Evolutionary conservation across 2,113 vertebrate species (phyloP), one percentile per base, ranked within the genome.

Genomic region (Cavia porcellus): DNA sequence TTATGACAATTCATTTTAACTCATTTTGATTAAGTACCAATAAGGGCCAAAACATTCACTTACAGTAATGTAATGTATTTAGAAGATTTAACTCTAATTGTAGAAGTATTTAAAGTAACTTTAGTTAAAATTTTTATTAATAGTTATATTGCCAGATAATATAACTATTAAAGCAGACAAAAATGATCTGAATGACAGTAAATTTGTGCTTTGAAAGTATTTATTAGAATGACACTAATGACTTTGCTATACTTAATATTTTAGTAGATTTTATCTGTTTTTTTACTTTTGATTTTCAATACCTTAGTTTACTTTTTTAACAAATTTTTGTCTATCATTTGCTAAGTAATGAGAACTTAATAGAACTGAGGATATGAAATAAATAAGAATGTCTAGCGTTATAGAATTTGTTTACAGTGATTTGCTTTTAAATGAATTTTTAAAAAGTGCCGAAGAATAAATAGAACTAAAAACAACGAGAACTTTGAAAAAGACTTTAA

Each of bases 71-170:
- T 85, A 52, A 80, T 74, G 42, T 79, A 6, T 88, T 96, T 94
- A 88, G 20, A 72, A 93, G 22, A 62, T 72, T 93, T 61, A 95
- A 45, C 15, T 94, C 47, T 86, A 95, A 88, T 74, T 75, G 19
- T 96, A 88, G 89, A 55, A 38, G 0, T 85, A 90, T 94, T 83
- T 42, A 83, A 62, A 66, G 7, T 95, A 68, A 59, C n/a, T 68
- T 84, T 42, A 80, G 50, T 85, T 92, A 83, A 96, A 90, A 80
- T 86, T 80, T 93, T 83, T 91, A 70, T 95, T 55, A 50, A 25
- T 68, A 94, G 42, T 94, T 96, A 32, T 19, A 91, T 57, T 94
- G 59, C 62, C 57, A 82, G 83, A 38, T 93, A 93, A 1, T 57
- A 57, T 57, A 19, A 57, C 55, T 57, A 20, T 57, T 83, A 38